phyloP scores from a whole-genome alignment of 2,888 invertebrate genomes.

The Diaprepes abbreviatus region DNA sequence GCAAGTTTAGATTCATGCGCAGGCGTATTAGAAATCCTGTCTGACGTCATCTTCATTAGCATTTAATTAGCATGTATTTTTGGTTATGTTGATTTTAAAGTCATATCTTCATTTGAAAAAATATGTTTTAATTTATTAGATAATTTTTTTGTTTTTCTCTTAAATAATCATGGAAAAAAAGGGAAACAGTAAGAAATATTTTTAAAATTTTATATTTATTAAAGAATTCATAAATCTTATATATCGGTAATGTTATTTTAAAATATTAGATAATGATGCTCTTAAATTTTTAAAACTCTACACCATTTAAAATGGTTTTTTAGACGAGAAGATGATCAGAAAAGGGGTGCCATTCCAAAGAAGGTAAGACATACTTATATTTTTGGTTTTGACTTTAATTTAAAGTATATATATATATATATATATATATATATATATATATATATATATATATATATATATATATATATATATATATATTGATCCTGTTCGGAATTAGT shows the following conservation, averaged over 20 bases:
- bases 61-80: slow-evolving; percentile 5
- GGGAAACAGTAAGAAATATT: slow-evolving; percentile 5
- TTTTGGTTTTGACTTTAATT: neutral
- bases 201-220: neutral
- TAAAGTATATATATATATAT: neutral
- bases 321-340: neutral
- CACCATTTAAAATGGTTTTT: neutral
- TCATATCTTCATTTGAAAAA: neutral
- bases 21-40: neutral
- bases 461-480: too few relatives aligned
- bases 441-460: too few relatives aligned
- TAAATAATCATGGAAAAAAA: slow-evolving; percentile 14
- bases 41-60: slow-evolving; percentile 16
- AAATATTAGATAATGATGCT: neutral
- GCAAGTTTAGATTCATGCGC: neutral
- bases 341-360: neutral
- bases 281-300: neutral
- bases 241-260: neutral
- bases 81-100: slow-evolving; percentile 15
- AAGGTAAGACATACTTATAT: slow-evolving; percentile 10
- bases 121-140: neutral
- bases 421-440: too few relatives aligned
- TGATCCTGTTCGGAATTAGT: too few relatives aligned
- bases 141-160: slow-evolving; percentile 3
- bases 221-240: neutral